Conservation (phyloP, 1,140 invertebrate species). For the Zaprionus davidi region DNA sequence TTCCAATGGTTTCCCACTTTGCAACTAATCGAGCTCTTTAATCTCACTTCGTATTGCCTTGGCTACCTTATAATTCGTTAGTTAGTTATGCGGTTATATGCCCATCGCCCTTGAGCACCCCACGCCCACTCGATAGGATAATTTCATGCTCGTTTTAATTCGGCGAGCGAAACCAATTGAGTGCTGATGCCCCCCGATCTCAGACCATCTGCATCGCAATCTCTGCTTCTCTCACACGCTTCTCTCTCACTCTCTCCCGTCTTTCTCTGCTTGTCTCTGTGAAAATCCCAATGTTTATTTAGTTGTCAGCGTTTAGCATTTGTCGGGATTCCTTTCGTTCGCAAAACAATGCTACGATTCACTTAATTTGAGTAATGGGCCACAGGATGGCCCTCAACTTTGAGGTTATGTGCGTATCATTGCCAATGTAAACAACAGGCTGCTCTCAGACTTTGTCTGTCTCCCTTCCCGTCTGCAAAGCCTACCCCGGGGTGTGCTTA, state of each 20-base stretch:
- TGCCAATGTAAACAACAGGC: conserved; percentile 73
- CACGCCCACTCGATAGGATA: conserved; percentile 10
- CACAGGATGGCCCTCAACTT: conserved; percentile 48
- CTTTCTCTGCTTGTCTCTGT: neutral
- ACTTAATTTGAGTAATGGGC: conserved; percentile 84
- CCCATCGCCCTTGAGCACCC: neutral
- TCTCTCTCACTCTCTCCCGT: conserved; percentile 13
- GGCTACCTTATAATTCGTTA: neutral
- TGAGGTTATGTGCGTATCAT: conserved; percentile 78
- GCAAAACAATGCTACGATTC: conserved; percentile 81
- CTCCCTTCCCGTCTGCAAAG: conserved; percentile 43
- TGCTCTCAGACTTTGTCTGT: conserved; percentile 26
- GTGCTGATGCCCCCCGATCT: conserved; percentile 47
- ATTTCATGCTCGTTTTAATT: conserved; percentile 78
- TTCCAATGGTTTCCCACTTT: conserved; percentile 1
- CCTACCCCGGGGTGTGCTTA: conserved; percentile 67
- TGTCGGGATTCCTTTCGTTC: conserved; percentile 5
- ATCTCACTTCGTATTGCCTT: neutral
- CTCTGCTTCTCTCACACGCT: neutral
- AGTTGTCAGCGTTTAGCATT: conserved; percentile 12
- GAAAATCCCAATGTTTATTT: conserved; percentile 7
- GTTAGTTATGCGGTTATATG: conserved; percentile 1
- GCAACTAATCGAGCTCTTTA: neutral
- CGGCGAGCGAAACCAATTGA: conserved; percentile 79
- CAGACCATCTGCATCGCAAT: conserved; percentile 14